phyloP scores from a whole-genome alignment of 2,797 vertebrate genomes.

The Dromococcyx pavoninus region DNA sequence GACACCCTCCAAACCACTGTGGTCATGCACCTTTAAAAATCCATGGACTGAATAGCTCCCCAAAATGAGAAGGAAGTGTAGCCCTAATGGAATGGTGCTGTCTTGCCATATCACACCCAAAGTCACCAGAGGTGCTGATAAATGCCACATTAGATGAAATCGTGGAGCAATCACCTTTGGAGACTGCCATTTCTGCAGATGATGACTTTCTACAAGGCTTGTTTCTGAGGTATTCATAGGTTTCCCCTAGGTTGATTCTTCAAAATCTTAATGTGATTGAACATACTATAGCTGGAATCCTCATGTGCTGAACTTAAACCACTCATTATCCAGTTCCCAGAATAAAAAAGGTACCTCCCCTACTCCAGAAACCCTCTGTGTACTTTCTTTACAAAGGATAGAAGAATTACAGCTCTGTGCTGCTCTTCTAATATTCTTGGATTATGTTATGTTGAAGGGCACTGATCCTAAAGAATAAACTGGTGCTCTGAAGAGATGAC shows the following conservation, averaged over 20 bases:
- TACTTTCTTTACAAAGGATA: not conserved
- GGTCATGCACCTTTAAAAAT: not conserved
- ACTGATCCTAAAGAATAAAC: not conserved
- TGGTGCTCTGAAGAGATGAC: not conserved
- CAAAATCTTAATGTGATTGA: not conserved
- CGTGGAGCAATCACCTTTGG: not conserved
- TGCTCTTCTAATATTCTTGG: not conserved
- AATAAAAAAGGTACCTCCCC: not conserved
- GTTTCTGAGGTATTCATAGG: not conserved
- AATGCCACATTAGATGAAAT: not conserved
- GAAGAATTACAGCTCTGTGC: not conserved
- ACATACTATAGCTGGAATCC: not conserved
- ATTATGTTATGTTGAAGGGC: not conserved
- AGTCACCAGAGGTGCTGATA: not conserved
- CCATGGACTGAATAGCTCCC: not conserved
- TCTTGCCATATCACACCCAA: not conserved
- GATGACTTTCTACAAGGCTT: not conserved
- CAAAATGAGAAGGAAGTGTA: not conserved
- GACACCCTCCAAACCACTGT: fast-evolving
- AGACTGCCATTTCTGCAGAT: not conserved
- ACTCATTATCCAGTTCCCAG: not conserved
- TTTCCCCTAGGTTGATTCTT: not conserved
- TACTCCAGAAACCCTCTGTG: fast-evolving
- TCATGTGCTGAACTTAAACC: not conserved
- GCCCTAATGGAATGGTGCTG: not conserved